Evolutionary conservation across 2,888 invertebrate species (phyloP).

Genomic region (Alloplasta piceator): DNA sequence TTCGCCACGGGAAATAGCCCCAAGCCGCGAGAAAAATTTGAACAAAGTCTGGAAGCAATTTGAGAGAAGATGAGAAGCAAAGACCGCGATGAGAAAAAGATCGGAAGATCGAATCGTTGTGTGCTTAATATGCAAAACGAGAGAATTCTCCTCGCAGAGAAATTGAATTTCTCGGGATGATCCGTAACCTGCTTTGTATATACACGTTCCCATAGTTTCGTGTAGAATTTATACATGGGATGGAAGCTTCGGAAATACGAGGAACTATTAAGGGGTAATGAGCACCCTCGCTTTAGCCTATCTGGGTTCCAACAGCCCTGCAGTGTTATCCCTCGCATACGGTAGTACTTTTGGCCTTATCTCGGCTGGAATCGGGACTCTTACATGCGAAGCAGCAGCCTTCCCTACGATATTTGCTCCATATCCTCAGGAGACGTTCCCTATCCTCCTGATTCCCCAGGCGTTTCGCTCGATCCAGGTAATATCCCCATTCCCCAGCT

Average conservation of each 20-base stretch:
- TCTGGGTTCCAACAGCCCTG: constrained; percentile 70
- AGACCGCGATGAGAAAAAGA: constrained; percentile 46
- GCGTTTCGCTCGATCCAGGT: constrained; percentile 70
- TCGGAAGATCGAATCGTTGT: constrained; percentile 47
- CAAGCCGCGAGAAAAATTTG: no score
- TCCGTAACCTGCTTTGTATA: constrained; percentile 50
- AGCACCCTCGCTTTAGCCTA: constrained; percentile 72
- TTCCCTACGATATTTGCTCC: constrained; percentile 65
- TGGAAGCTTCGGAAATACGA: constrained; percentile 61
- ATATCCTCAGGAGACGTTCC: constrained; percentile 57
- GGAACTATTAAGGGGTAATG: constrained; percentile 80
- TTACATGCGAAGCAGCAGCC: constrained; percentile 47
- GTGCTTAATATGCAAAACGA: constrained; percentile 74
- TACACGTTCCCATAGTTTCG: constrained; percentile 66
- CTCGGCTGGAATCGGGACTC: constrained; percentile 73
- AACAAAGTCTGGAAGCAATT: constrained; percentile 46
- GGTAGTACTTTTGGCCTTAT: constrained; percentile 77
- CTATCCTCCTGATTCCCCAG: constrained; percentile 73
- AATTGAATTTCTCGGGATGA: constrained; percentile 78
- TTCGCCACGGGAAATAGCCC: no score
- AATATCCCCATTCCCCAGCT: constrained; percentile 18
- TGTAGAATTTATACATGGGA: constrained; percentile 21
- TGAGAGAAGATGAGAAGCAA: constrained; percentile 28
- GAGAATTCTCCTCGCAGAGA: constrained; percentile 62
- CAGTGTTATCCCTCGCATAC: constrained; percentile 60